These are phyloP conservation scores for Bombus polaris DNA, from an alignment of 1,140 invertebrate genomes.

Conservation along the genomic window DNA sequence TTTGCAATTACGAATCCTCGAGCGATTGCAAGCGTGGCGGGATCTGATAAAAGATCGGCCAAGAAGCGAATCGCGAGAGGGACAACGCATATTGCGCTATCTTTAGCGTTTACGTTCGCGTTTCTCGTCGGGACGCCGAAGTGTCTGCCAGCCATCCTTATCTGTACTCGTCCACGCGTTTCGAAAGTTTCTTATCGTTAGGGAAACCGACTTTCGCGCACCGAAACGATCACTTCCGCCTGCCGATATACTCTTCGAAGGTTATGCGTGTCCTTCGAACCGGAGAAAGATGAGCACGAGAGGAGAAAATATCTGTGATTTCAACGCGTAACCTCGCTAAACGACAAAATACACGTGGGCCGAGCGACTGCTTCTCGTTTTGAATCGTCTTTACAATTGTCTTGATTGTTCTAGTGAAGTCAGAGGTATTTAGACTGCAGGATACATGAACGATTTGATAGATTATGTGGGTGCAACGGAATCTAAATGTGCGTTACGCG, in stretches of 20 bases:
- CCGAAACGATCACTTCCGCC: background rate
- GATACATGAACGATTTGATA: background rate
- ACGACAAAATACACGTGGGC: background rate
- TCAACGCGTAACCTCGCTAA: background rate
- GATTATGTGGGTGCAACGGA: background rate
- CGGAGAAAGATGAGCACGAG: no score
- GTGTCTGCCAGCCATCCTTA: slow-evolving; percentile 42
- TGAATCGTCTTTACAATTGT: background rate
- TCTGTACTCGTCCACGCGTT: slow-evolving; percentile 24
- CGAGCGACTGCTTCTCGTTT: background rate
- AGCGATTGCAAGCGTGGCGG: background rate
- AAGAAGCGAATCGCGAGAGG: slow-evolving; percentile 4
- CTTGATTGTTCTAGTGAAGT: background rate
- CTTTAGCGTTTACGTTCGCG: slow-evolving; percentile 36
- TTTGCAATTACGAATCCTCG: background rate
- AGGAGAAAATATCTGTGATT: background rate
- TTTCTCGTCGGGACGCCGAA: slow-evolving; percentile 30
- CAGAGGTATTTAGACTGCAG: no score
- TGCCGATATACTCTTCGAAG: background rate
- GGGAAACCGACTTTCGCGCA: background rate
- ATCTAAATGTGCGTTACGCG: no score
- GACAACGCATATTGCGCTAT: slow-evolving; percentile 31
- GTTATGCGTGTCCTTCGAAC: background rate
- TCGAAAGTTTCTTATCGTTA: slow-evolving; percentile 37
- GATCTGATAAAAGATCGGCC: slow-evolving; percentile 22